These are phyloP conservation scores for Sinonovacula constricta DNA, from an alignment of 1,140 invertebrate genomes.

Conservation along the genomic window DNA sequence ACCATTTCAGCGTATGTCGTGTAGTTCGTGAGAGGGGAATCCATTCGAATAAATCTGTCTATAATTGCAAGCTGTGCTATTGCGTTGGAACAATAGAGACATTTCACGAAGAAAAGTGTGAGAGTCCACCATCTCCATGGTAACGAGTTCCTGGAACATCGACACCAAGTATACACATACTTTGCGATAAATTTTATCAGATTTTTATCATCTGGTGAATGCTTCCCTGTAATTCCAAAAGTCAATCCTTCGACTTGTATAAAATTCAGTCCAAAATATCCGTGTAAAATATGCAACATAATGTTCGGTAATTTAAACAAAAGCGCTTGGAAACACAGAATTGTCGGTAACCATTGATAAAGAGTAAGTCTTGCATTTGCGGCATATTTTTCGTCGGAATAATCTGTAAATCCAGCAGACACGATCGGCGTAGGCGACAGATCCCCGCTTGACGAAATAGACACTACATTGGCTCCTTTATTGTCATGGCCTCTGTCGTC, in stretches of 20 bases:
- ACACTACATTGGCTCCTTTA: too few species aligned
- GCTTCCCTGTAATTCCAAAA: neutral
- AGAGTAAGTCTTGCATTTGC: neutral
- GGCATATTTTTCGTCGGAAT: neutral
- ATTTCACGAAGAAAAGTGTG: neutral
- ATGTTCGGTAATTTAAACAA: neutral
- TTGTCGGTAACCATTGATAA: neutral
- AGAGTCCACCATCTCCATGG: neutral
- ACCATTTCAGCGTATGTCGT: slow-evolving; percentile 24
- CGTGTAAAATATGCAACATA: neutral
- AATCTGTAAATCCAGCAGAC: neutral
- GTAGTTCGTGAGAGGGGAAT: neutral
- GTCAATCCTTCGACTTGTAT: neutral
- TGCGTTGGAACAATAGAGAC: neutral
- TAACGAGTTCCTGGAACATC: neutral
- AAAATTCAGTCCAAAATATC: neutral
- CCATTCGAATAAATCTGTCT: neutral
- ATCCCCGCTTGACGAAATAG: too few species aligned
- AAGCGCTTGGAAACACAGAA: neutral
- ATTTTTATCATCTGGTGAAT: neutral
- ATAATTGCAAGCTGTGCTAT: neutral
- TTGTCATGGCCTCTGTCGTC: neutral
- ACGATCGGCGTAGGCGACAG: too few species aligned
- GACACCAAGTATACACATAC: neutral
- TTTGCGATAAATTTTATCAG: neutral